A percentile compares a stretch with the other conserved stretches of the same genome.
These are phyloP conservation scores for Hemiscyllium ocellatum DNA, from an alignment of 2,113 vertebrate species.

Conservation along the genomic window DNA sequence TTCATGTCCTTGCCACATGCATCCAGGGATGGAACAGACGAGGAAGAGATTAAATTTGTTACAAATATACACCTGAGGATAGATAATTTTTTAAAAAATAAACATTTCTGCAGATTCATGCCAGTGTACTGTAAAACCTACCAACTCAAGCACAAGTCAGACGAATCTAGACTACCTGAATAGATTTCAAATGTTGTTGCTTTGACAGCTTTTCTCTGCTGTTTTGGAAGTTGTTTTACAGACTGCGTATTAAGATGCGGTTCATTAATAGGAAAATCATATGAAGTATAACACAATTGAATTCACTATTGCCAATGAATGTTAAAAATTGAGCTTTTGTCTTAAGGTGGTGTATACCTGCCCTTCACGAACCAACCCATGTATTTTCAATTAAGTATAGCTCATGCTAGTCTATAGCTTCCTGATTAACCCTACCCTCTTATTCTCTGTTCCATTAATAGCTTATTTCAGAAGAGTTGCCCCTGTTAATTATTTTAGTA, in stretches of 20 bases:
- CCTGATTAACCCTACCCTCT: background rate
- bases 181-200: background rate
- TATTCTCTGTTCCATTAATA: background rate
- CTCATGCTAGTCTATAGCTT: background rate
- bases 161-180: background rate
- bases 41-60: conserved; percentile 65
- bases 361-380: background rate
- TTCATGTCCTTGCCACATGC: conserved; percentile 58
- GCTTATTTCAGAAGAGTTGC: background rate
- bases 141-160: background rate
- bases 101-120: background rate
- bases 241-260: background rate
- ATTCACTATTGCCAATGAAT: background rate
- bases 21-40: conserved; percentile 51
- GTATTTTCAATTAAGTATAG: background rate
- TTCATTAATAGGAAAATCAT: background rate
- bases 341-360: background rate
- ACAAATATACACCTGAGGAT: conserved; percentile 73
- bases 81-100: background rate
- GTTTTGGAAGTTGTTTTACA: background rate
- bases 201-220: background rate
- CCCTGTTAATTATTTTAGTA: background rate
- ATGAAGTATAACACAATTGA: background rate
- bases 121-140: background rate
- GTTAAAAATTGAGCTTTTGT: background rate